Evolutionary conservation across 2,113 vertebrate species (phyloP), one percentile per base, ranked within the genome.

Genomic region (Anser cygnoides): DNA sequence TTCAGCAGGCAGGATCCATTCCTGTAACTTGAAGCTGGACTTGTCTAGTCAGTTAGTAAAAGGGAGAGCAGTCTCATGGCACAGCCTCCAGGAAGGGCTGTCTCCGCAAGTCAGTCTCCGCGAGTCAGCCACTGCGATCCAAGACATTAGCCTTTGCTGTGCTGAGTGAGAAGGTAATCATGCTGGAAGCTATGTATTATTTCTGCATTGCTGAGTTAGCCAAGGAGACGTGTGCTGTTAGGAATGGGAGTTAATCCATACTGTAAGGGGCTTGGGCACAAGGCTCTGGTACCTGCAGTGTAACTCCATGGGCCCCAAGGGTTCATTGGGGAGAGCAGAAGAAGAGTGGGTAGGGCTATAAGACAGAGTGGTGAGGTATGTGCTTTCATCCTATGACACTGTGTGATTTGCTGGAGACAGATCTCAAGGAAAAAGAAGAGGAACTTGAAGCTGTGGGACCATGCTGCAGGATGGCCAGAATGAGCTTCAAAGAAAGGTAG

Each of bases 401-500:
- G 2, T 75, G 65, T 93, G 63, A 82, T 84, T 57, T 68, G 50
- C 62, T 96, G 43, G 91, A 97, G 46, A 68, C 70, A 66, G 95
- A 97, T 57, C 14, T 98, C 63, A 85, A 63, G 10, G 77, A 96
- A 87, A 97, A 97, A 88, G 70, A 96, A 26, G 16, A 93, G 44
- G 65, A 95, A 57, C 80, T 98, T 52, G 76, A 95, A 83, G 94
- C 96, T 29, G 92, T 97, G 16, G 95, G 49, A 49, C 85, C 6
- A 80, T 78, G 23, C 81, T 97, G 84, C 93, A 96, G 78, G 94
- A 95, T 12, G 89, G 91, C 29, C 96, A 97, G 63, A 6, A 80
- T 65, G 97, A 97, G 37, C 95, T 97, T 52, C 90, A 84, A 76
- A 94, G 52, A 76, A 85, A 97, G 96, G 97, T 96, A 65, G 93